These are phyloP conservation scores for Seriola dumerili DNA, from an alignment of 2,113 vertebrate species.

Conservation along the genomic window DNA sequence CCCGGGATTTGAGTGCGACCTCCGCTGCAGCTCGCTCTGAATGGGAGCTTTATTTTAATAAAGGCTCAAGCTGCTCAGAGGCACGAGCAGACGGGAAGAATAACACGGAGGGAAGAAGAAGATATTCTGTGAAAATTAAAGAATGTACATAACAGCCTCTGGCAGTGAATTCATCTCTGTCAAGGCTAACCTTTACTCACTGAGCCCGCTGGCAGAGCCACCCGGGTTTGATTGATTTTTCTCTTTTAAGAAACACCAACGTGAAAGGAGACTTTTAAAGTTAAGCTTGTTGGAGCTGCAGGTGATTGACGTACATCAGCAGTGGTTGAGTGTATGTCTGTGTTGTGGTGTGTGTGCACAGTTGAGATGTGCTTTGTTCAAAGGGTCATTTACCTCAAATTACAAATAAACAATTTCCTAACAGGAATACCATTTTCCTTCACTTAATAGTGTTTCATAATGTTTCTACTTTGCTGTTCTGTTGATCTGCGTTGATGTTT, in stretches of 20 bases:
- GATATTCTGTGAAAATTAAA: slow-evolving; percentile 61
- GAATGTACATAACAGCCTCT: slow-evolving; percentile 59
- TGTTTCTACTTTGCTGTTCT: not conserved
- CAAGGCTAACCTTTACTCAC: slow-evolving; percentile 67
- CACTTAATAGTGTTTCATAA: not conserved
- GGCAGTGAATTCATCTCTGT: slow-evolving; percentile 42
- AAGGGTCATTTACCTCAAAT: not conserved
- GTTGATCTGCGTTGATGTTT: not conserved
- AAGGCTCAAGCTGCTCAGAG: slow-evolving; percentile 28
- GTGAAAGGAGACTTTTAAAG: slow-evolving; percentile 34
- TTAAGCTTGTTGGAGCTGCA: not conserved
- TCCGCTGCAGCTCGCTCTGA: slow-evolving; percentile 25
- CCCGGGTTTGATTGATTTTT: slow-evolving; percentile 21
- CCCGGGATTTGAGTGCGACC: slow-evolving; percentile 26
- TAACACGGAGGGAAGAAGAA: slow-evolving; percentile 20
- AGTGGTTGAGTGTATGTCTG: not conserved
- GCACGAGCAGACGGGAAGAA: slow-evolving; percentile 9
- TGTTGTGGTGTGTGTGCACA: not conserved
- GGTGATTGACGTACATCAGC: not conserved
- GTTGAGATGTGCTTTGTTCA: not conserved
- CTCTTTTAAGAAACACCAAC: not conserved
- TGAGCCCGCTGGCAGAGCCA: not conserved
- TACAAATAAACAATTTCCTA: not conserved
- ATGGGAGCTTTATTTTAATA: slow-evolving; percentile 68
- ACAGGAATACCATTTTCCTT: not conserved